Conservation (phyloP, 2,113 vertebrate genomes). For the Lepus europaeus region DNA sequence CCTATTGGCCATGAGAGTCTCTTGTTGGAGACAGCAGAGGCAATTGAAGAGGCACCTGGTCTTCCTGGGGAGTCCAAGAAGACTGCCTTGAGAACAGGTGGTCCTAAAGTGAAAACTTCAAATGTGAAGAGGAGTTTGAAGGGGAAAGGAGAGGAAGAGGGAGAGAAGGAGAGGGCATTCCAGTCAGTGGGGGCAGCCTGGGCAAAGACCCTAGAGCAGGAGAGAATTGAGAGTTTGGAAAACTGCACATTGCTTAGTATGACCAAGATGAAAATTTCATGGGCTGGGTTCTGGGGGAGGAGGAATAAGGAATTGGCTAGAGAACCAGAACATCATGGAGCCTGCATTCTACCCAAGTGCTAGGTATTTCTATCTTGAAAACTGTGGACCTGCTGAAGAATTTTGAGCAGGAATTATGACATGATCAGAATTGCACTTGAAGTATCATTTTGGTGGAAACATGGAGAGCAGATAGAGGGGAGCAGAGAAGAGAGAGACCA, state of each 20-base stretch:
- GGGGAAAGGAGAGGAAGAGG: rapidly evolving
- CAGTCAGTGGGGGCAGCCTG: not conserved
- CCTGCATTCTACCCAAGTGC: not conserved
- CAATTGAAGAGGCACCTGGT: not conserved
- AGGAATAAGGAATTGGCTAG: not conserved
- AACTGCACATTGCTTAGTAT: not conserved
- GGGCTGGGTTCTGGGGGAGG: not conserved
- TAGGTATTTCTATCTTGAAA: slow-evolving; percentile 49
- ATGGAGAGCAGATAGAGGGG: not conserved
- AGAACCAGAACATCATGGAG: not conserved
- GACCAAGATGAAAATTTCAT: not conserved
- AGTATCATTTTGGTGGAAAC: not conserved
- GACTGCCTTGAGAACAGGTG: not conserved
- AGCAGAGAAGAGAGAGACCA: not conserved
- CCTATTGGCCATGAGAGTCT: not conserved
- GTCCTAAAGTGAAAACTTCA: not conserved
- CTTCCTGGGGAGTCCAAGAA: not conserved
- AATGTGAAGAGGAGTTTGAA: not conserved
- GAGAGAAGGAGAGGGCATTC: not conserved
- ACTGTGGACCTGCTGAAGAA: slow-evolving; percentile 46
- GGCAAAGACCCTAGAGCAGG: not conserved
- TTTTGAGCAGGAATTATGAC: slow-evolving; percentile 62
- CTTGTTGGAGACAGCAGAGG: not conserved
- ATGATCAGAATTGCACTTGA: slow-evolving; percentile 63
- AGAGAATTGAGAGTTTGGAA: not conserved